Evolutionary conservation across 2,888 invertebrate genomes (phyloP).

Genomic region (Sialis lutaria): DNA sequence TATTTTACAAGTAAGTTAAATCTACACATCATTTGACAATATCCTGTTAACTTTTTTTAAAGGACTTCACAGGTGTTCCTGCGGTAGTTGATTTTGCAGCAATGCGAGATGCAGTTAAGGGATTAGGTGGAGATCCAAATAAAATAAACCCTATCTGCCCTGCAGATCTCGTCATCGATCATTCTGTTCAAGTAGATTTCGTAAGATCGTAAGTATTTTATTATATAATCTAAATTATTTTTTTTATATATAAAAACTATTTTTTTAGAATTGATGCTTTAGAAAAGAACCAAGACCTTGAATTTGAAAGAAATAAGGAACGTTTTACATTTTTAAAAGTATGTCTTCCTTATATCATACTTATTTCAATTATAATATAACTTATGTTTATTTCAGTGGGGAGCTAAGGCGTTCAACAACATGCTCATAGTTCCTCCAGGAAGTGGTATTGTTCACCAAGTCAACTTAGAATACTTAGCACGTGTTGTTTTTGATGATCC

Average conservation of each 20-base stretch:
- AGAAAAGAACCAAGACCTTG: constrained; percentile 81
- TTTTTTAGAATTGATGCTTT: constrained; percentile 62
- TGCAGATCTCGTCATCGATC: constrained; percentile 95
- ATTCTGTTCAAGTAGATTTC: constrained; percentile 95
- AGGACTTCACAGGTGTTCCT: constrained; percentile 94
- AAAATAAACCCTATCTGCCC: constrained; percentile 96
- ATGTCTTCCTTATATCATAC: constrained; percentile 8
- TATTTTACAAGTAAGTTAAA: constrained; percentile 61
- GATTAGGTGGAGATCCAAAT: constrained; percentile 73
- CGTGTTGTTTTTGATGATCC: constrained; percentile 69
- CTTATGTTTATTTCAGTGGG: constrained; percentile 54
- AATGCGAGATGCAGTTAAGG: constrained; percentile 88
- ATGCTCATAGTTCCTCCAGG: constrained; percentile 97
- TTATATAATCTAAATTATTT: neutral
- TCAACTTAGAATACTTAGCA: constrained; percentile 88
- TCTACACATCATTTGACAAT: neutral
- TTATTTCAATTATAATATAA: neutral
- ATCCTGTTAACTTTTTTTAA: constrained; percentile 10
- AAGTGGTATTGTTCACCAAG: constrained; percentile 96
- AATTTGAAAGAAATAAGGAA: constrained; percentile 90
- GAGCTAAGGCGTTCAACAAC: constrained; percentile 85
- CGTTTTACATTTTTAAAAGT: constrained; percentile 92
- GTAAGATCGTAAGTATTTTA: constrained; percentile 39
- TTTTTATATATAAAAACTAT: neutral
- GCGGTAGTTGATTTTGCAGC: constrained; percentile 98